Conservation (phyloP, 2,888 invertebrate species). For the Phengaris alcon region DNA sequence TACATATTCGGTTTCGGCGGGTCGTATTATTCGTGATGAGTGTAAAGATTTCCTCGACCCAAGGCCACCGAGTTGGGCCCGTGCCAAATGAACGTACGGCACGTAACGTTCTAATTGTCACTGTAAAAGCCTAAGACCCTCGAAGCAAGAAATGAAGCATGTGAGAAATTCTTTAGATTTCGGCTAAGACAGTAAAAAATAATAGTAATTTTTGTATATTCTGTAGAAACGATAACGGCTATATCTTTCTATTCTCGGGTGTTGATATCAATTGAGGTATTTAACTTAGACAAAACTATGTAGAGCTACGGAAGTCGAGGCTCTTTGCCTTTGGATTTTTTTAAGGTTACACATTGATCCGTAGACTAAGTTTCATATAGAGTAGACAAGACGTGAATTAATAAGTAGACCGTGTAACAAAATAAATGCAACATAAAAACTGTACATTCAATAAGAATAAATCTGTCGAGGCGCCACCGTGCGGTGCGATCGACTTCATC, state of each 20-base stretch:
- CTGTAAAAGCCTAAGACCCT: slow-evolving; percentile 8
- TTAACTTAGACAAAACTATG: too few relatives aligned
- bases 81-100: slow-evolving; percentile 3
- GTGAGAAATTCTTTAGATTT: background rate
- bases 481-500: background rate
- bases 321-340: too few relatives aligned
- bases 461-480: slow-evolving; percentile 10
- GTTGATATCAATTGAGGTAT: too few relatives aligned
- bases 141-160: background rate
- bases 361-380: background rate
- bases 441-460: background rate
- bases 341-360: background rate
- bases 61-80: slow-evolving; percentile 14
- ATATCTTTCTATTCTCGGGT: too few relatives aligned
- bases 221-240: too few relatives aligned
- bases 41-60: slow-evolving; percentile 16
- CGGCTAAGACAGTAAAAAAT: background rate
- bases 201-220: background rate
- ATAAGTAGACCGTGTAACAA: background rate
- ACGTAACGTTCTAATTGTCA: background rate
- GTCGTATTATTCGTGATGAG: background rate
- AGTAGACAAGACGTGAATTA: background rate
- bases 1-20: background rate
- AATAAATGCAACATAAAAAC: background rate
- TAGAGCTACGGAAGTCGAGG: too few relatives aligned